Conservation (phyloP, 2,797 vertebrate species). For the Rhynchotus rufescens region DNA sequence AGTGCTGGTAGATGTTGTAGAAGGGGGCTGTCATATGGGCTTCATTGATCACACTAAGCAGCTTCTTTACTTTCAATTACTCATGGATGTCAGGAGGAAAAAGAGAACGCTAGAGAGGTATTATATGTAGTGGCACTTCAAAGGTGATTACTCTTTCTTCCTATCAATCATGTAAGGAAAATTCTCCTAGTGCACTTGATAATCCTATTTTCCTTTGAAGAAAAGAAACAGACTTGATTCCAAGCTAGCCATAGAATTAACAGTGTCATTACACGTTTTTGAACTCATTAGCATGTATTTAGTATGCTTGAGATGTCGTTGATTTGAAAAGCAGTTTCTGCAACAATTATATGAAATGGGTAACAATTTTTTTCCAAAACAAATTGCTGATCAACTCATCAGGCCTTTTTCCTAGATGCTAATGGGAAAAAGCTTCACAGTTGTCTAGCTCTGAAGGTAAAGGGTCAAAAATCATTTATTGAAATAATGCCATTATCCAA, state of each 20-base stretch:
- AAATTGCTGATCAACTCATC: conserved; percentile 44
- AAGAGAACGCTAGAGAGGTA: conserved; percentile 75
- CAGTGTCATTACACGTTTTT: conserved; percentile 78
- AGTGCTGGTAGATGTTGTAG: conserved; percentile 61
- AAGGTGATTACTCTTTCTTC: conserved; percentile 81
- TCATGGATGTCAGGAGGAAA: conserved; percentile 77
- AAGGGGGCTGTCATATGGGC: conserved; percentile 70
- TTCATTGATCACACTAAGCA: conserved; percentile 78
- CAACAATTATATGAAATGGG: conserved; percentile 33
- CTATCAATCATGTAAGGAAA: conserved; percentile 82
- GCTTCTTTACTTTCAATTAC: conserved; percentile 79
- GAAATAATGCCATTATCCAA: background rate
- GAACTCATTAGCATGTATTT: conserved; percentile 73
- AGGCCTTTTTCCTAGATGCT: background rate
- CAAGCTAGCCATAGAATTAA: conserved; percentile 74
- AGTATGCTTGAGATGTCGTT: conserved; percentile 67
- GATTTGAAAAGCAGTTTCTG: conserved; percentile 77
- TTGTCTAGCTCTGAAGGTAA: background rate
- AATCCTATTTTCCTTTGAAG: conserved; percentile 81
- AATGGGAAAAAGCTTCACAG: background rate
- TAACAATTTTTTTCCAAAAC: conserved; percentile 67
- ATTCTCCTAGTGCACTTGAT: conserved; percentile 77
- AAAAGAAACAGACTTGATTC: conserved; percentile 71
- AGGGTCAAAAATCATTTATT: conserved; percentile 34
- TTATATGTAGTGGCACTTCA: conserved; percentile 80